Conservation (phyloP, 2,113 vertebrate species). For the Tupaia tana region DNA sequence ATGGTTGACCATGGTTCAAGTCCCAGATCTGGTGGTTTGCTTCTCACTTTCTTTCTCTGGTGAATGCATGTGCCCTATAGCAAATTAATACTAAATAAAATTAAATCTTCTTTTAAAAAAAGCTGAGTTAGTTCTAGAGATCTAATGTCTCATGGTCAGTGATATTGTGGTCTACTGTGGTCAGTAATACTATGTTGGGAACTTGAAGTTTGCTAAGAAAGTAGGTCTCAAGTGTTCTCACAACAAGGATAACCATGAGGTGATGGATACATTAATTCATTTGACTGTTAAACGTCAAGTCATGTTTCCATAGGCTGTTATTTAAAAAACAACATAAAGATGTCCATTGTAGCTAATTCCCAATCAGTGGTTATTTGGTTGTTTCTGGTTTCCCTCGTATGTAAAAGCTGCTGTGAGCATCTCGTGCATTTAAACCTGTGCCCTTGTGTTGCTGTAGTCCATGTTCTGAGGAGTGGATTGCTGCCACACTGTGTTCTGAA, state of each 20-base stretch:
- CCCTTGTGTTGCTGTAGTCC: background rate
- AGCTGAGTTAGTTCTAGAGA: background rate
- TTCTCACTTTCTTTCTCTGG: too few species aligned
- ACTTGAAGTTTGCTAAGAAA: background rate
- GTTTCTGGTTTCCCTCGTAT: background rate
- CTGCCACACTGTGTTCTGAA: background rate
- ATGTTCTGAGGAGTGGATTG: background rate
- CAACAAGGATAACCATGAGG: too few species aligned
- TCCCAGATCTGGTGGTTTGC: too few species aligned
- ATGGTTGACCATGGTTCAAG: too few species aligned
- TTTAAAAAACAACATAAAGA: background rate
- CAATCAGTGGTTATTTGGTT: rapidly evolving
- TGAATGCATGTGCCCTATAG: too few species aligned
- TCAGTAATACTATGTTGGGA: background rate
- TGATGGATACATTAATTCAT: background rate
- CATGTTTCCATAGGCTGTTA: background rate
- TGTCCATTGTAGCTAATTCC: background rate
- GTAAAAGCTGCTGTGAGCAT: background rate
- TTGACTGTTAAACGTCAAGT: background rate
- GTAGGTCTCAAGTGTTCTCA: background rate
- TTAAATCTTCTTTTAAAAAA: too few species aligned
- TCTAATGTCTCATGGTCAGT: too few species aligned
- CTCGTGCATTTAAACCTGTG: background rate
- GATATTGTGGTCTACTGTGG: too few species aligned
- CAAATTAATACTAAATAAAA: too few species aligned